Conservation (phyloP, 2,113 vertebrate genomes). For the Protomyctophum bolini region DNA sequence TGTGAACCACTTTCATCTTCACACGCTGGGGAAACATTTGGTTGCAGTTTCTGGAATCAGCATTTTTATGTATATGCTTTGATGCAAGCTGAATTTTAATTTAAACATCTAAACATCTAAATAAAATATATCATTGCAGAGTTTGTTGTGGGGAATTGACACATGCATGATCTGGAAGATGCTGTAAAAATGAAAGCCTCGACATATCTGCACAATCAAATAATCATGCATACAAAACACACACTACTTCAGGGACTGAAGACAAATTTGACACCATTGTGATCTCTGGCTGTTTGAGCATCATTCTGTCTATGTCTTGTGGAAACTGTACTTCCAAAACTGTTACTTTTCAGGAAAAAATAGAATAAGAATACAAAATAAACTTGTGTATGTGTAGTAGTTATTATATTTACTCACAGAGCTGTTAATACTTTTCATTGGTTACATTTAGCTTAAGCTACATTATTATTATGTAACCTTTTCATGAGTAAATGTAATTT, state of each 20-base stretch:
- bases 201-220: slow-evolving; percentile 57
- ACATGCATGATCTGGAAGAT: not conserved
- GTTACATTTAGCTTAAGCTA: not conserved
- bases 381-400: not conserved
- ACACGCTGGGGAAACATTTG: slow-evolving; percentile 36
- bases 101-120: slow-evolving; percentile 48
- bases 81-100: slow-evolving; percentile 65
- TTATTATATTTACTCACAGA: not conserved
- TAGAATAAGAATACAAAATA: too few relatives aligned
- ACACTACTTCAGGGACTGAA: slow-evolving; percentile 36
- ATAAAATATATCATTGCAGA: slow-evolving; percentile 53
- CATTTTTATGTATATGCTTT: slow-evolving; percentile 58
- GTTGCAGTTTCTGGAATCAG: slow-evolving; percentile 59
- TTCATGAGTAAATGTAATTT: too few relatives aligned
- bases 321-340: too few relatives aligned
- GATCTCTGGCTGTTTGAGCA: too few relatives aligned
- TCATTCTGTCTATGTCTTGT: too few relatives aligned
- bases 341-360: too few relatives aligned
- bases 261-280: slow-evolving; percentile 21
- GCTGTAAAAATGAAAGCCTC: slow-evolving; percentile 51
- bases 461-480: too few relatives aligned
- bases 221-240: slow-evolving; percentile 29
- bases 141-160: slow-evolving; percentile 17
- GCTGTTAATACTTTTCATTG: not conserved
- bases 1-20: slow-evolving; percentile 36